A percentile compares a stretch with the other conserved stretches of the same genome.
phyloP scores from a whole-genome alignment of 1,140 invertebrate genomes.

The Calosoma granatense region DNA sequence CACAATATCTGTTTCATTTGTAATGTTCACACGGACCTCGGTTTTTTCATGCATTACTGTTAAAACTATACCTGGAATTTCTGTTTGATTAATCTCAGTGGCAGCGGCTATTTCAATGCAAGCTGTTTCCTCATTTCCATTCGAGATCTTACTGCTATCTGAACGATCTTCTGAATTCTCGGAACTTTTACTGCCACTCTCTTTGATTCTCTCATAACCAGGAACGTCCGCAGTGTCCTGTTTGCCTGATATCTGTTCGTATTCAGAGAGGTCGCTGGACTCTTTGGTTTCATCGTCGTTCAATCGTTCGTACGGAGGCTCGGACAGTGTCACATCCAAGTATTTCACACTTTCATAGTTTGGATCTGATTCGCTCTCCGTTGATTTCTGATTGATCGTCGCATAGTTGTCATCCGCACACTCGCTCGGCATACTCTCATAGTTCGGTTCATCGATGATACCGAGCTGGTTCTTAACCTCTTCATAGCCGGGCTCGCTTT shows the following conservation, averaged over 20 bases:
- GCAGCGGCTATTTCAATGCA: too few species aligned
- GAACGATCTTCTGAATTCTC: slow-evolving; percentile 1
- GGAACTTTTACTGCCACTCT: not conserved
- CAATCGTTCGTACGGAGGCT: slow-evolving; percentile 42
- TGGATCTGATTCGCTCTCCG: slow-evolving; percentile 51
- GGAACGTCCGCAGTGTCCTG: slow-evolving; percentile 21
- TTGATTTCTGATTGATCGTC: slow-evolving; percentile 41
- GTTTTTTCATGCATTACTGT: not conserved
- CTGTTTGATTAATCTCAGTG: too few species aligned
- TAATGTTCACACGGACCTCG: not conserved
- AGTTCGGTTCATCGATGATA: slow-evolving; percentile 42
- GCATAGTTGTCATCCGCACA: slow-evolving; percentile 37
- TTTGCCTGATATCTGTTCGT: slow-evolving; percentile 11
- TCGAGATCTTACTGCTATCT: not conserved
- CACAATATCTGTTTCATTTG: not conserved
- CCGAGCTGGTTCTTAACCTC: slow-evolving; percentile 4
- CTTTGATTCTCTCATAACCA: slow-evolving; percentile 21
- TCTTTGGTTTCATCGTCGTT: slow-evolving; percentile 18
- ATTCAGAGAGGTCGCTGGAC: not conserved
- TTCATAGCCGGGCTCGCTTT: slow-evolving; percentile 26
- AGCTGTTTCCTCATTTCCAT: not conserved
- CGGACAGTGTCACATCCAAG: slow-evolving; percentile 38
- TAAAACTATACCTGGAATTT: not conserved
- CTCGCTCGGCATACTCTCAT: slow-evolving; percentile 59
- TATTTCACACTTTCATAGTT: slow-evolving; percentile 43